phyloP scores from a whole-genome alignment of 2,888 invertebrate species.

The Cephus nigrinus region DNA sequence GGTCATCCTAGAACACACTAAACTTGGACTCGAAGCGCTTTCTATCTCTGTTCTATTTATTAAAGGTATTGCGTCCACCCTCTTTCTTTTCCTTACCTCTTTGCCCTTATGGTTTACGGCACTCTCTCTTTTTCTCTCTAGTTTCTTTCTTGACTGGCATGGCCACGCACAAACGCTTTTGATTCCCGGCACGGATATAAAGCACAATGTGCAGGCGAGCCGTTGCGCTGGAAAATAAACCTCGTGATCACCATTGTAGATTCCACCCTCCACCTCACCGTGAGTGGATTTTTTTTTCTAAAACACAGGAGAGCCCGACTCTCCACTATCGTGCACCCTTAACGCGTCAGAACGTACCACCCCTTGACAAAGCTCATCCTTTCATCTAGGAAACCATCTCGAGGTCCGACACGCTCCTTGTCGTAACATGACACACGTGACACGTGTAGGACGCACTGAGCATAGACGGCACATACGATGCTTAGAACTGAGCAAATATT shows the following conservation, averaged over 20 bases:
- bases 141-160: neutral
- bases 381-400: neutral
- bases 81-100: neutral
- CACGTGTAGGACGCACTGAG: neutral
- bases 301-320: neutral
- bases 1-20: neutral
- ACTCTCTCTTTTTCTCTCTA: neutral
- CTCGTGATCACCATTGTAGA: neutral
- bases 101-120: neutral
- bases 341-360: neutral
- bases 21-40: neutral
- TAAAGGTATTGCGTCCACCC: neutral
- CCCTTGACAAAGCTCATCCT: neutral
- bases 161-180: neutral
- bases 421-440: neutral
- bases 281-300: neutral
- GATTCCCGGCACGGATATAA: neutral
- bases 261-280: neutral
- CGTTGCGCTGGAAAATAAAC: constrained; percentile 5
- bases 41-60: neutral
- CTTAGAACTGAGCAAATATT: neutral
- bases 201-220: constrained; percentile 2
- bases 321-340: neutral
- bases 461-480: neutral
- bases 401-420: neutral